A percentile compares a stretch with the other conserved stretches of the same genome.
Conservation (phyloP, 2,888 invertebrate genomes). For the Thymelicus lineola region DNA sequence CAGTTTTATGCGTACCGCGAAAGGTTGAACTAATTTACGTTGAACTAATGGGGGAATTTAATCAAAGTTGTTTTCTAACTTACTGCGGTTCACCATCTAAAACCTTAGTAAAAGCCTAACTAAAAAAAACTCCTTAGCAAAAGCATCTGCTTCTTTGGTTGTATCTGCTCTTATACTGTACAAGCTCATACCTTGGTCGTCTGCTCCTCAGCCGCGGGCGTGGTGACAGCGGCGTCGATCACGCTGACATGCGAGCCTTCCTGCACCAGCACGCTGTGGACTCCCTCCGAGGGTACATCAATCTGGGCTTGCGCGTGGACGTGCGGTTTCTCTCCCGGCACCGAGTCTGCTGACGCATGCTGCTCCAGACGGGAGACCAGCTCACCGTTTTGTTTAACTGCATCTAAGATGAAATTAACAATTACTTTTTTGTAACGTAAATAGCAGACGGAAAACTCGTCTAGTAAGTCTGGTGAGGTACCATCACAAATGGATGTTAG, state of each 20-base stretch:
- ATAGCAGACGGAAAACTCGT: too few species aligned
- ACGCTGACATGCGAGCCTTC: slow-evolving; percentile 70
- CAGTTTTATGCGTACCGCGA: too few species aligned
- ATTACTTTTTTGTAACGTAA: neutral
- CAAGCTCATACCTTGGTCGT: slow-evolving; percentile 67
- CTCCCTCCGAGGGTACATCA: slow-evolving; percentile 83
- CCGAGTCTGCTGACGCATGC: slow-evolving; percentile 68
- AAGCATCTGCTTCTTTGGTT: too few species aligned
- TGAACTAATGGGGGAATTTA: too few species aligned
- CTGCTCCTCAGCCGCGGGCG: slow-evolving; percentile 64
- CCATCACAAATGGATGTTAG: too few species aligned
- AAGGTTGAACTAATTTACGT: too few species aligned
- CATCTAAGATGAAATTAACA: slow-evolving; percentile 52
- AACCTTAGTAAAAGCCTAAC: too few species aligned
- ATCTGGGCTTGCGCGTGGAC: slow-evolving; percentile 82
- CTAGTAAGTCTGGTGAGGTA: too few species aligned
- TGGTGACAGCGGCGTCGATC: slow-evolving; percentile 59
- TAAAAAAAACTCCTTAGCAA: too few species aligned
- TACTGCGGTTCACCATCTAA: too few species aligned
- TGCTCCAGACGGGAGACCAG: slow-evolving; percentile 72
- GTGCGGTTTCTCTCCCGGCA: slow-evolving; percentile 68
- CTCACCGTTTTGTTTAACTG: slow-evolving; percentile 72
- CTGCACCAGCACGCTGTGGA: slow-evolving; percentile 81
- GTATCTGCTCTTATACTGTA: too few species aligned
- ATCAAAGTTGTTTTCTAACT: too few species aligned